Base-by-base conservation (phyloP, 2,113 vertebrate genomes). In the Alces alces region DNA sequence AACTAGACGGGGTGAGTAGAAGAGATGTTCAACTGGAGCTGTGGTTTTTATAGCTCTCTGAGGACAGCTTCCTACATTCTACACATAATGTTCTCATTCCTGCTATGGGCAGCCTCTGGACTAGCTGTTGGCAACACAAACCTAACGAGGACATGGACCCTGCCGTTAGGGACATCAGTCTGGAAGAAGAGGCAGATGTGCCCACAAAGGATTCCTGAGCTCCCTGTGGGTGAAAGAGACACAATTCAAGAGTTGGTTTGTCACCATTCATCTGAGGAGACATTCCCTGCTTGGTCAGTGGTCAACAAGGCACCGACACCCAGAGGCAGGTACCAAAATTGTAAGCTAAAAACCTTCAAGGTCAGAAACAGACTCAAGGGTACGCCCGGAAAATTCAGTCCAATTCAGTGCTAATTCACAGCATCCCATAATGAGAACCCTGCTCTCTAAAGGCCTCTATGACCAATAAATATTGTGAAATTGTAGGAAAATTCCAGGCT, bases 11-110 rank as follows among this genome's bases (percentile, higher is more conserved):
- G 89, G 86, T 78, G 93, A 95, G 52, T n/a, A 83, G 96, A 60
- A 86, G 78, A 93, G 83, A 47, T 39, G 57, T 70, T 93, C 90
- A 57, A 19, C 5, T 16, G 84, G 70, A 90, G 36, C 61, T 95
- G 84, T 89, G 92, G 73, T 96, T 96, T 97, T 96, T 96, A 97
- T 92, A 85, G 92, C 90, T 96, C 94, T 95, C 50, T 19, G 8
- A 91, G 61, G 93, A 96, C n/a, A 54, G 45, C 85, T 96, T 94
- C 96, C 86, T 87, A 92, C 85, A 70, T 80, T 94, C 89, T 12
- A 88, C 89, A 90, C 86, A 94, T 64, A 61, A 54, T 93, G 73
- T 91, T 66, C 50, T 82, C 84, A n/a, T 45, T 92, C 50, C 50
- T 78, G 55, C 96, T 39, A 12, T 1, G 45, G 84, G 79, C 61